A percentile compares a stretch with the other conserved stretches of the same genome.
Conservation (phyloP, 1,140 invertebrate species). For the Acromyrmex charruanus region DNA sequence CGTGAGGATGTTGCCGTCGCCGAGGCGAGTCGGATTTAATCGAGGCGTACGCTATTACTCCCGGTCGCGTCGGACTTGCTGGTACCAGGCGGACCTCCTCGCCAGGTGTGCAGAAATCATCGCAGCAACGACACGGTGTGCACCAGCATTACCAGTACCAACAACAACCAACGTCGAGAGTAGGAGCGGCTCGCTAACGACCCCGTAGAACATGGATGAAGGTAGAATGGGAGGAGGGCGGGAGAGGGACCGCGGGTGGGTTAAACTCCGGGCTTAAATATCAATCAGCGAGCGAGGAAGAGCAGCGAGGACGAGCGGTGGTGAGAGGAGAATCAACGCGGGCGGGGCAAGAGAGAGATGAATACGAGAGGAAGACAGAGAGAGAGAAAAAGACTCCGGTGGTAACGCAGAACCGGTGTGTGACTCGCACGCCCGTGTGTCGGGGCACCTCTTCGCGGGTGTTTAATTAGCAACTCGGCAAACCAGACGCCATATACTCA, state of each 20-base stretch:
- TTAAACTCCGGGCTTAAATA: slow-evolving; percentile 84
- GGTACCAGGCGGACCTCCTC: slow-evolving; percentile 61
- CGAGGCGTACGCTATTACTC: slow-evolving; percentile 77
- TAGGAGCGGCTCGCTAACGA: slow-evolving; percentile 81
- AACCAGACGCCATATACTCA: slow-evolving; percentile 86
- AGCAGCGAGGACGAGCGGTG: slow-evolving; percentile 66
- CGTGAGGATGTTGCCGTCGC: slow-evolving; percentile 55
- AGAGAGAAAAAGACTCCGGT: slow-evolving; percentile 21
- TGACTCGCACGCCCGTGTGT: slow-evolving; percentile 72
- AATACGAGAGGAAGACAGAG: slow-evolving; percentile 7
- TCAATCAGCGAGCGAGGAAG: slow-evolving; percentile 82
- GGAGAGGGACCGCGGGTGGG: slow-evolving; percentile 69
- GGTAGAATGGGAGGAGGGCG: slow-evolving; percentile 56
- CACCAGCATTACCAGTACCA: slow-evolving; percentile 73
- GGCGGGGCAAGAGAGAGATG: slow-evolving; percentile 17
- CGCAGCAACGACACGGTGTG: slow-evolving; percentile 64
- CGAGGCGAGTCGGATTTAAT: slow-evolving; percentile 78
- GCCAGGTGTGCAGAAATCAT: slow-evolving; percentile 82
- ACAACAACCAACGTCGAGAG: slow-evolving; percentile 71
- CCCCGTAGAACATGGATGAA: slow-evolving; percentile 79
- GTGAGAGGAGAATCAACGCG: slow-evolving; percentile 47
- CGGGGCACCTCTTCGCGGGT: slow-evolving; percentile 80
- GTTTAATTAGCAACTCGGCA: slow-evolving; percentile 86
- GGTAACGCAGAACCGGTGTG: slow-evolving; percentile 71
- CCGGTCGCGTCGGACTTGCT: slow-evolving; percentile 68